phyloP scores from a whole-genome alignment of 2,888 invertebrate species.

The Volucella zonaria region DNA sequence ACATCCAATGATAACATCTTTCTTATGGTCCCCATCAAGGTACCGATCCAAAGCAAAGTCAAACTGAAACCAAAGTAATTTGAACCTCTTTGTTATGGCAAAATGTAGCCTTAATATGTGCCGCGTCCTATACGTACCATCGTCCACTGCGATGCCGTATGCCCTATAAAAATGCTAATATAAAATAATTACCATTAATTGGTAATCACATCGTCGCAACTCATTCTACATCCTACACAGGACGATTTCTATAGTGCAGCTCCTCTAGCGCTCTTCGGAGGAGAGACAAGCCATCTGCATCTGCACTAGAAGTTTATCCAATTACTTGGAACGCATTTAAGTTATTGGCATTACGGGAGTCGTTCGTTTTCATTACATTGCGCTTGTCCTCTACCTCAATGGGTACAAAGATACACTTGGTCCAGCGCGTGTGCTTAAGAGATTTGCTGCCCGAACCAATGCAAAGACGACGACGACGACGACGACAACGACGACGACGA shows the following conservation, averaged over 20 bases:
- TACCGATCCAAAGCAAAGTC: background rate
- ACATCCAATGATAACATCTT: slow-evolving; percentile 39
- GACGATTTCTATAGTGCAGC: slow-evolving; percentile 22
- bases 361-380: slow-evolving; percentile 74
- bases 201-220: slow-evolving; percentile 73
- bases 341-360: slow-evolving; percentile 74
- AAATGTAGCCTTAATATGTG: slow-evolving; percentile 18
- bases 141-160: slow-evolving; percentile 33
- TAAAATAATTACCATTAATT: slow-evolving; percentile 78
- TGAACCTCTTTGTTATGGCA: slow-evolving; percentile 18
- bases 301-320: slow-evolving; percentile 71
- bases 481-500: slow-evolving; percentile 16
- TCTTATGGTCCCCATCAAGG: background rate
- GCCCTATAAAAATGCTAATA: slow-evolving; percentile 76
- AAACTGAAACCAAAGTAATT: too few species aligned
- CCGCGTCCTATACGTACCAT: slow-evolving; percentile 12
- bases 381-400: slow-evolving; percentile 12
- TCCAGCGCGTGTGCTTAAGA: slow-evolving; percentile 39
- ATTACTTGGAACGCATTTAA: slow-evolving; percentile 74
- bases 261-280: background rate
- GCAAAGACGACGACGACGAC: slow-evolving; percentile 2
- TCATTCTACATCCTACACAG: slow-evolving; percentile 58
- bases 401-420: slow-evolving; percentile 11
- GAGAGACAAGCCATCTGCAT: slow-evolving; percentile 20
- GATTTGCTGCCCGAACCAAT: slow-evolving; percentile 13